Conservation (phyloP, 2,888 invertebrate genomes). For the Sussaba pulchella region DNA sequence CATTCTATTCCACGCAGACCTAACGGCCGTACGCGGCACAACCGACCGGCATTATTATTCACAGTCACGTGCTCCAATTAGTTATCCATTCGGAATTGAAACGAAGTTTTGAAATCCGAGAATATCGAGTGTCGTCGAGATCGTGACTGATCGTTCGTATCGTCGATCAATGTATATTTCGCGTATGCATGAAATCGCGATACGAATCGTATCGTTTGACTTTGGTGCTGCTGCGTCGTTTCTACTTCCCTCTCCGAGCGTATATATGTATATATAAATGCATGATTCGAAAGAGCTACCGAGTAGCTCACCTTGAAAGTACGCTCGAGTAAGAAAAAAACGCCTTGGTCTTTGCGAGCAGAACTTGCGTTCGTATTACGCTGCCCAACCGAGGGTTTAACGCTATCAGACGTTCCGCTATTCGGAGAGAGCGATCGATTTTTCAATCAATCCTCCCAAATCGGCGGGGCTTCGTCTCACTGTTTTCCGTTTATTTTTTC, state of each 20-base stretch:
- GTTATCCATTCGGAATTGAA: constrained; percentile 50
- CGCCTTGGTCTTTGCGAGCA: constrained; percentile 58
- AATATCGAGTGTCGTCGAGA: constrained; percentile 50
- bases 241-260: background rate
- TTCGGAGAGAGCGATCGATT: constrained; percentile 49
- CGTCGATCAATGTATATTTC: constrained; percentile 65
- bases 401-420: constrained; percentile 41
- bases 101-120: constrained; percentile 42
- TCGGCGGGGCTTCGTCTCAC: background rate
- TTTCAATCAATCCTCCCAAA: background rate
- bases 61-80: constrained; percentile 45
- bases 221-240: constrained; percentile 21
- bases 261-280: background rate
- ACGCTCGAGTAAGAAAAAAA: constrained; percentile 37
- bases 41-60: constrained; percentile 40
- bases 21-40: background rate
- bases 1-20: constrained; percentile 41
- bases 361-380: constrained; percentile 55
- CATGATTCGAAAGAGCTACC: constrained; percentile 43
- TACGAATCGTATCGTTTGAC: constrained; percentile 11
- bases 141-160: constrained; percentile 33
- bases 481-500: background rate
- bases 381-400: constrained; percentile 39
- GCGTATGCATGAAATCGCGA: constrained; percentile 23
- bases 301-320: constrained; percentile 65